A percentile compares a stretch with the other conserved stretches of the same genome.
phyloP scores from a whole-genome alignment of 2,113 vertebrate species.

The Malurus melanocephalus region DNA sequence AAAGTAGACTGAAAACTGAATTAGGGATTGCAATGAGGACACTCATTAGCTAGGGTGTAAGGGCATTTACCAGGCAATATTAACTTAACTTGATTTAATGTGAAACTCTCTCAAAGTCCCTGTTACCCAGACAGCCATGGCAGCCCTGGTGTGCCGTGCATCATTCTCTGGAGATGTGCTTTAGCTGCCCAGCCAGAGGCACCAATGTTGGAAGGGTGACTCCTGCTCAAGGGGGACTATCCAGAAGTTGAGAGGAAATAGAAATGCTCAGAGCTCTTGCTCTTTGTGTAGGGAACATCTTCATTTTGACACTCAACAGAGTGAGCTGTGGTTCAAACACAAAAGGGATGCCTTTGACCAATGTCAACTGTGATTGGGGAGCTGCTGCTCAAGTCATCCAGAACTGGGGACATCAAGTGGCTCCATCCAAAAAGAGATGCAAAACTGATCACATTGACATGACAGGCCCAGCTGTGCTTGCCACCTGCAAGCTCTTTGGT shows the following conservation, averaged over 20 bases:
- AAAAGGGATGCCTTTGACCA: not conserved
- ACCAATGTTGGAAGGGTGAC: not conserved
- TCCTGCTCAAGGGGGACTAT: not conserved
- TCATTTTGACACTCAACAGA: not conserved
- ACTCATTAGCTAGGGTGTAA: not conserved
- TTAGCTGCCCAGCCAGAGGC: not conserved
- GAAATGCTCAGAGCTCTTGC: not conserved
- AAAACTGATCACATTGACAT: not conserved
- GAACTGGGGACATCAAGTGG: not conserved
- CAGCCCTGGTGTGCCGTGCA: accelerated
- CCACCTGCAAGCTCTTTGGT: not conserved
- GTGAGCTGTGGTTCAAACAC: not conserved
- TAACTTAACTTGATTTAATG: not conserved
- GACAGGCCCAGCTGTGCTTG: not conserved
- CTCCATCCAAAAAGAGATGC: not conserved
- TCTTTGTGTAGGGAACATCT: not conserved
- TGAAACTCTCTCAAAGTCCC: not conserved
- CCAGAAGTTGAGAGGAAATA: not conserved
- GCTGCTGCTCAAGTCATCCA: not conserved
- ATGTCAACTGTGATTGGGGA: not conserved
- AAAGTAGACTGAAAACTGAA: conserved; percentile 22
- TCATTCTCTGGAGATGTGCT: not conserved
- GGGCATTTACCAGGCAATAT: not conserved
- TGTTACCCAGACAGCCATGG: not conserved
- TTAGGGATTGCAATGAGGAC: not conserved